phyloP scores from a whole-genome alignment of 2,113 vertebrate species.

The Cryptotis parvus region DNA sequence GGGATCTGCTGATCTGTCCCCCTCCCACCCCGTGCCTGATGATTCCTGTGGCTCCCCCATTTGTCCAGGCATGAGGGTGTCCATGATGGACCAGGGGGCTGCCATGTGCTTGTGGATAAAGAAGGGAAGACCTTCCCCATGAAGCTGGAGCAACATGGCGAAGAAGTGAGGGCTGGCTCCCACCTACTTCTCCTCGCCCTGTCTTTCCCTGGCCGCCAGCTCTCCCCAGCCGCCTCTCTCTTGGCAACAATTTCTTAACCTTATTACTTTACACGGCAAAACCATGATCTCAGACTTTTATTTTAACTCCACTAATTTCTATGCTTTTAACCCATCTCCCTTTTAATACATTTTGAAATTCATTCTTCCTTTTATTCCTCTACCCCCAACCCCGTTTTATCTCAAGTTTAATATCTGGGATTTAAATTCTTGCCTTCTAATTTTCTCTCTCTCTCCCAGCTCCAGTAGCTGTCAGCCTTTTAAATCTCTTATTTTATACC shows the following conservation, averaged over 20 bases:
- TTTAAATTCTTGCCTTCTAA: constrained; percentile 45
- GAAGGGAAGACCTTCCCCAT: neutral
- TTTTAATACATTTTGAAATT: constrained; percentile 47
- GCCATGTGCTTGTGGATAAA: neutral
- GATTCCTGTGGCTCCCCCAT: too few species aligned
- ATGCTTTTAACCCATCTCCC: constrained; percentile 58
- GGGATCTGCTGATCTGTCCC: too few species aligned
- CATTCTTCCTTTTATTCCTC: constrained; percentile 42
- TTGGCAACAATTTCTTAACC: neutral
- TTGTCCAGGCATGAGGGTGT: neutral
- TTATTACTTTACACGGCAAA: neutral
- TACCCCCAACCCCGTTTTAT: constrained; percentile 21
- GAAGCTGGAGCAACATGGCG: neutral
- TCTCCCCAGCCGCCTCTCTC: too few species aligned
- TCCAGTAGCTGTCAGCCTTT: constrained; percentile 43
- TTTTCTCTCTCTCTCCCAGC: neutral
- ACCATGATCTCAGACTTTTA: constrained; percentile 9
- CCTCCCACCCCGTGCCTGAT: too few species aligned
- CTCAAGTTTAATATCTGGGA: constrained; percentile 30
- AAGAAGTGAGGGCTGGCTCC: neutral
- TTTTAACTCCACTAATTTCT: constrained; percentile 54
- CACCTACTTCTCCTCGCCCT: too few species aligned
- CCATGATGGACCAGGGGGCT: neutral
- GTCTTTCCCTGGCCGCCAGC: too few species aligned
- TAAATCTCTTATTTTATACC: constrained; percentile 55